Evolutionary conservation across 1,140 invertebrate genomes (phyloP).

Genomic region (Solenopsis invicta): DNA sequence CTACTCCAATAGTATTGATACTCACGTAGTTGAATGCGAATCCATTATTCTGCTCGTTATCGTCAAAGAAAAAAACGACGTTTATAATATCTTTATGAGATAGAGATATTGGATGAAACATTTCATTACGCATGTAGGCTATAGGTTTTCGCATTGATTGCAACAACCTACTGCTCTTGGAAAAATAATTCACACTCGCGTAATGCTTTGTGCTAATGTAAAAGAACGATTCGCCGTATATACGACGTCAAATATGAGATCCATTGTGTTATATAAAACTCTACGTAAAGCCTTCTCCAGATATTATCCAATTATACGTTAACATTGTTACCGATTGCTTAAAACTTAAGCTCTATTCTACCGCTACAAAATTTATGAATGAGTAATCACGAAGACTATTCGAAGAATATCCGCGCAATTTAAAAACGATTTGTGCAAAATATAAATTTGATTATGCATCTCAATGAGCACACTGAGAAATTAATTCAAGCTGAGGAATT

Average conservation of each 20-base stretch:
- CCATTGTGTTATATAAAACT: neutral
- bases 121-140: conserved; percentile 35
- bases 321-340: conserved; percentile 22
- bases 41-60: neutral
- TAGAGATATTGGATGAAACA: conserved; percentile 48
- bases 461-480: neutral
- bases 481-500: neutral
- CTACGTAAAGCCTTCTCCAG: neutral
- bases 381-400: no score
- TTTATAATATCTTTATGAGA: conserved; percentile 8
- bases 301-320: neutral
- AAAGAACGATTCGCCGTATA: neutral
- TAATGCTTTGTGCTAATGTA: neutral
- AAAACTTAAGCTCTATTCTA: neutral
- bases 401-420: no score
- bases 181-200: conserved; percentile 64
- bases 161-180: conserved; percentile 45
- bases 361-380: neutral
- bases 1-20: conserved; percentile 18
- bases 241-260: conserved; percentile 1
- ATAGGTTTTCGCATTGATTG: conserved; percentile 49
- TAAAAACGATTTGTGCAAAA: no score
- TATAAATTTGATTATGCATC: neutral
- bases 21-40: neutral
- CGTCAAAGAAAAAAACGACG: neutral